Conservation (phyloP, 2,113 vertebrate genomes). For the Sander vitreus region DNA sequence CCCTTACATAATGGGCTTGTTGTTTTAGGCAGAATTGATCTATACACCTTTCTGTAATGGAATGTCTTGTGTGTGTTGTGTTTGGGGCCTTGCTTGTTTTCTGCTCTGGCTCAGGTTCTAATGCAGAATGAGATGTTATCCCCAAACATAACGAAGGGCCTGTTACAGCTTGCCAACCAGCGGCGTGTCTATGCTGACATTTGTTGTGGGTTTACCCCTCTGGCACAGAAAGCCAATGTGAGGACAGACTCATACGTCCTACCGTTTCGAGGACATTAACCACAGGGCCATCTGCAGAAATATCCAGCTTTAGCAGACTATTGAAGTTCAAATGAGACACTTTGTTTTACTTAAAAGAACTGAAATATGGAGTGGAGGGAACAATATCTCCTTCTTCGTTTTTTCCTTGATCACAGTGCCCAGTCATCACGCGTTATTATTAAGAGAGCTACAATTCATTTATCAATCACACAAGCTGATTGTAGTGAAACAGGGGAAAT, state of each 20-base stretch:
- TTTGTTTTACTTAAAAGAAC: not conserved
- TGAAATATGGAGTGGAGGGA: not conserved
- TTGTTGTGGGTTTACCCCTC: constrained; percentile 49
- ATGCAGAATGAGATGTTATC: constrained; percentile 62
- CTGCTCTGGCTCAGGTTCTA: constrained; percentile 51
- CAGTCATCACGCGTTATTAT: not conserved
- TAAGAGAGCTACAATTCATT: constrained; percentile 11
- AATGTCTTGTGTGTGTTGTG: constrained; percentile 46
- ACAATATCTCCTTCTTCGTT: not conserved
- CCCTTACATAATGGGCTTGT: constrained; percentile 63
- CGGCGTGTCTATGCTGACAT: constrained; percentile 37
- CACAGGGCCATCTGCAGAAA: constrained; percentile 10
- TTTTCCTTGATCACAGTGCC: constrained; percentile 16
- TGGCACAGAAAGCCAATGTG: constrained; percentile 3
- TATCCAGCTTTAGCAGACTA: not conserved
- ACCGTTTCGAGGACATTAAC: constrained; percentile 26
- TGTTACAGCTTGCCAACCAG: constrained; percentile 45
- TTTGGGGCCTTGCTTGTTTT: constrained; percentile 40
- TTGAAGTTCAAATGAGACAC: not conserved
- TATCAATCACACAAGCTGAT: constrained; percentile 7
- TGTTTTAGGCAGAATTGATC: constrained; percentile 69
- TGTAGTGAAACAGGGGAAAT: not conserved
- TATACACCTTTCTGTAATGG: constrained; percentile 61
- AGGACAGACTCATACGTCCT: constrained; percentile 20
- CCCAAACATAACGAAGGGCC: constrained; percentile 57